Evolutionary conservation across 2,113 vertebrate genomes (phyloP), one percentile per base, ranked within the genome.

Genomic region (Apodemus speciosus): DNA sequence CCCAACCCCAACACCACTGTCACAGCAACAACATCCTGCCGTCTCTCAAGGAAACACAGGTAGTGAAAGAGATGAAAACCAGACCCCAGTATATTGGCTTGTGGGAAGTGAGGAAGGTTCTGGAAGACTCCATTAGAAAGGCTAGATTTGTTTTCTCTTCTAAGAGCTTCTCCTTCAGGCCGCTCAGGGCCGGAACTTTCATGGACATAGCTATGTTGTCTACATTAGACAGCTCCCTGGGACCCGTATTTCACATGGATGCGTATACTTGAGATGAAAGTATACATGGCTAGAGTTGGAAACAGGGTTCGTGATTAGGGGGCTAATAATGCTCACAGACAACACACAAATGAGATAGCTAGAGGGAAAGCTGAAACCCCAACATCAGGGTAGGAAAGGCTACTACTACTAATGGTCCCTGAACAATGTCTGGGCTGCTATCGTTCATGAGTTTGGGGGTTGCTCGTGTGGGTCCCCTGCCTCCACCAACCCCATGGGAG

Each of bases 61-160:
- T 16, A 9, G 56, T 53, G 79, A 92, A 89, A 87, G 75, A 93
- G 81, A 92, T 38, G 51, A 76, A 95, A 94, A 53, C 60, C 93
- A 96, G 90, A 81, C 11, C 32, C 73, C 35, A 1, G 7, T 30
- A 4, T 27, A 25, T 38, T 77, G 75, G 56, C 71, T 84, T 62
- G 30, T 43, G 92, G 60, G 69, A 72, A 87, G 76, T 2, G 2
- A 49, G 40, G 49, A 32, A 46, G 14, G 91, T 46, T 79, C 88
- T 25, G 2, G 21, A 72, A 95, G 89, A 46, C 84, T 71, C 91
- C 49, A 32, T 51, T 23, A 21, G 4, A 38, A 72, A 93, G 69
- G 93, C 66, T 58, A 79, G 62, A 69, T 3, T n/a, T 25, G 23
- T 51, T 81, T 83, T 53, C 49, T 94, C 92, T 77, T 88, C 64